phyloP scores from a whole-genome alignment of 2,797 vertebrate genomes.

The Spondyliosoma cantharus region DNA sequence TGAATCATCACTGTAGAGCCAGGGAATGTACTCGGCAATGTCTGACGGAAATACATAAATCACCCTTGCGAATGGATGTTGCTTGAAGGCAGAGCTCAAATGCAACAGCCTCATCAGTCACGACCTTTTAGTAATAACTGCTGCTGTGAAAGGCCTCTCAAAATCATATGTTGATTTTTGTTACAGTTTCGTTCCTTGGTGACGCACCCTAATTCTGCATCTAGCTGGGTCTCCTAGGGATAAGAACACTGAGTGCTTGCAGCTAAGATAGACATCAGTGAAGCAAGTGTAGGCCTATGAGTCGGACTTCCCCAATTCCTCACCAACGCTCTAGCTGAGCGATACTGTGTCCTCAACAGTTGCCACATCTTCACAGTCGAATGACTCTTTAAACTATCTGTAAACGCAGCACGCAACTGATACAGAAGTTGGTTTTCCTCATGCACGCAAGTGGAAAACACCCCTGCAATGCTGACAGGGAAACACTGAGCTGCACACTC shows the following conservation, averaged over 20 bases:
- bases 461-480: constrained; percentile 34
- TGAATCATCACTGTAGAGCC: neutral
- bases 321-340: neutral
- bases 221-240: neutral
- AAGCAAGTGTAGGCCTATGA: constrained; percentile 37
- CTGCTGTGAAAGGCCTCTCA: neutral
- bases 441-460: constrained; percentile 28
- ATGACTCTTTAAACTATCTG: constrained; percentile 53
- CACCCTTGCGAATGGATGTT: neutral
- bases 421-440: constrained; percentile 37
- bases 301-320: constrained; percentile 45
- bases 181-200: constrained; percentile 7
- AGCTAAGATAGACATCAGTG: constrained; percentile 48
- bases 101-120: neutral
- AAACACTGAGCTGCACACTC: constrained; percentile 54
- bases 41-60: neutral
- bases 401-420: constrained; percentile 43
- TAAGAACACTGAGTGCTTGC: constrained; percentile 18
- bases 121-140: neutral
- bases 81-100: neutral
- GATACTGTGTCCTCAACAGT: constrained; percentile 34
- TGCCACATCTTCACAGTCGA: constrained; percentile 60
- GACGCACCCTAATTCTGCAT: neutral
- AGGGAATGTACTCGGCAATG: neutral
- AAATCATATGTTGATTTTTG: neutral